phyloP scores from a whole-genome alignment of 2,797 vertebrate species.

The Rhodeus uyekii region DNA sequence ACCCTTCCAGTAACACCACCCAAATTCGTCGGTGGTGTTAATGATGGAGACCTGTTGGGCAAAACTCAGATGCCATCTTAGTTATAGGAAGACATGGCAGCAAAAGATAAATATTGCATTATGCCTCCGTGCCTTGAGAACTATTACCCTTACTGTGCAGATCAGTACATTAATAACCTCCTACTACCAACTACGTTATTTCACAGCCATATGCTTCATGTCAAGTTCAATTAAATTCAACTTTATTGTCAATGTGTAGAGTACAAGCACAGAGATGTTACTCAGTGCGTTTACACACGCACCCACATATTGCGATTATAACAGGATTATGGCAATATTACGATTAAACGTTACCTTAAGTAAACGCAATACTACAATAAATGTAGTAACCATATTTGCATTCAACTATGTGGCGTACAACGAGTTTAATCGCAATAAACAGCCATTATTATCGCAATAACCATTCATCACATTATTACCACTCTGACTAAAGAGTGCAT shows the following conservation, averaged over 20 bases:
- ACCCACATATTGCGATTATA: too few relatives aligned
- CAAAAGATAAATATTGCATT: background rate
- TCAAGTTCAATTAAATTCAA: background rate
- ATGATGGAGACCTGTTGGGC: constrained; percentile 28
- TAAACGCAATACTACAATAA: too few relatives aligned
- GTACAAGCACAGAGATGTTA: background rate
- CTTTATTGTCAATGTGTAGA: background rate
- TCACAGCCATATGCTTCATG: background rate
- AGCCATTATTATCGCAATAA: too few relatives aligned
- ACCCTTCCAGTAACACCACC: constrained; percentile 51
- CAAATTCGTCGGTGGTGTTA: constrained; percentile 61
- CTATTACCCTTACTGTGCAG: background rate
- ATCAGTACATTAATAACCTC: background rate
- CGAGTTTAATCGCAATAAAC: too few relatives aligned
- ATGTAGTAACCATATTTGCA: too few relatives aligned
- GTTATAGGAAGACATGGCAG: background rate
- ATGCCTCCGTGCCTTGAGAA: background rate
- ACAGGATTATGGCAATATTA: too few relatives aligned
- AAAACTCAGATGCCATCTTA: constrained; percentile 26
- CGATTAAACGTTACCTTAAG: too few relatives aligned
- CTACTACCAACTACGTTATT: background rate
- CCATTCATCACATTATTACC: too few relatives aligned
- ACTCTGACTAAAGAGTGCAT: too few relatives aligned
- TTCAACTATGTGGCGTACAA: too few relatives aligned
- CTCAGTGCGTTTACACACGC: too few relatives aligned